These are phyloP conservation scores for Pachyseris speciosa DNA, from an alignment of 64 coral and sea anemone species.

Conservation along the genomic window DNA sequence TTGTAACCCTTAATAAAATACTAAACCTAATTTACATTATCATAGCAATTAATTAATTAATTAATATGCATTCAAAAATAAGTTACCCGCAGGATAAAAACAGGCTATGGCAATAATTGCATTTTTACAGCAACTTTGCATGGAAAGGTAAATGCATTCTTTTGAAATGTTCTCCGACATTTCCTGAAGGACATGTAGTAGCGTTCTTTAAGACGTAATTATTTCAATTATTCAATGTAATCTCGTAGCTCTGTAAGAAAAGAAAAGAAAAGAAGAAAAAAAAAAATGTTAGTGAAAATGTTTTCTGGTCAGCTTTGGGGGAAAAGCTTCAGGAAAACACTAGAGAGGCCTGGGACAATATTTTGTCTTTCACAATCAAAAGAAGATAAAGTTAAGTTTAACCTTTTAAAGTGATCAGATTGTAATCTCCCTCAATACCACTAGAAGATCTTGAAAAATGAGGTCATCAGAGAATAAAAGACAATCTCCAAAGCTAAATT, in stretches of 20 bases:
- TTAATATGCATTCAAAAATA: constrained; percentile 51
- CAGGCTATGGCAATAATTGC: constrained; percentile 6
- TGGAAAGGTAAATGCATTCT: background rate
- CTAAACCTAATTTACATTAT: constrained; percentile 47
- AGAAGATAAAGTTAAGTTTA: too few relatives aligned
- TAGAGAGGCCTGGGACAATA: too few relatives aligned
- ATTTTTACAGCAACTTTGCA: constrained; percentile 21
- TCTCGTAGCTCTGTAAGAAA: constrained; percentile 8
- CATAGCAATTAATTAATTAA: constrained; percentile 38
- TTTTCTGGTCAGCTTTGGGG: too few relatives aligned
- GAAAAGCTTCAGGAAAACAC: too few relatives aligned
- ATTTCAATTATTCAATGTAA: constrained; percentile 8
- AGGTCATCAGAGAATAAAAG: too few relatives aligned
- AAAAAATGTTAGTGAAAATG: too few relatives aligned
- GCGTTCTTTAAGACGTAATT: background rate
- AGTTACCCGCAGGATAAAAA: constrained; percentile 53
- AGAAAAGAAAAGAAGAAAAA: background rate
- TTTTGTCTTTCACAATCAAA: too few relatives aligned
- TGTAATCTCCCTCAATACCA: too few relatives aligned
- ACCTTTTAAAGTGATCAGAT: too few relatives aligned
- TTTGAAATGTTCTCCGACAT: background rate
- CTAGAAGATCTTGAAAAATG: too few relatives aligned
- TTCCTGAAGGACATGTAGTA: background rate
- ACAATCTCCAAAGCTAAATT: too few relatives aligned
- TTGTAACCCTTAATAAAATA: constrained; percentile 51